A percentile compares a stretch with the other conserved stretches of the same genome.
Evolutionary conservation across 2,797 vertebrate species (phyloP).

Genomic region (Enteromius mattozi): DNA sequence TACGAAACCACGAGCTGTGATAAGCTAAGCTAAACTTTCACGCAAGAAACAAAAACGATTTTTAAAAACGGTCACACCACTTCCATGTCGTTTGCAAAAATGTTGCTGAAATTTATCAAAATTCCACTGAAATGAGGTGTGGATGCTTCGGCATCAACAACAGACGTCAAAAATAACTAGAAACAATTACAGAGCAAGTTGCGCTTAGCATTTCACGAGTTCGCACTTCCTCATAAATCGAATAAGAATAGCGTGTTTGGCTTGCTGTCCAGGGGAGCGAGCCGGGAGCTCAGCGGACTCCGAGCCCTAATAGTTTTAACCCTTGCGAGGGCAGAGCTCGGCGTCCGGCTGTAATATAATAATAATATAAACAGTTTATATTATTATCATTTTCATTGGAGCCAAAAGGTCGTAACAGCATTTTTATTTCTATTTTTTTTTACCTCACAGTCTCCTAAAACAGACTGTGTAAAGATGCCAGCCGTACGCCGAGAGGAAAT

Average conservation of each 20-base stretch:
- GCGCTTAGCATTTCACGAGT: not conserved
- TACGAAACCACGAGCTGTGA: not conserved
- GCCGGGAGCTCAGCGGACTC: no score
- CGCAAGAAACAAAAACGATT: not conserved
- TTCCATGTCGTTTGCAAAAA: not conserved
- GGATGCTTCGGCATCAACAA: not conserved
- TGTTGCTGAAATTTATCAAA: not conserved
- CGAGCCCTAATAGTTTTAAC: no score
- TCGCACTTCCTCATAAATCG: no score
- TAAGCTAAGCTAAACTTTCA: not conserved
- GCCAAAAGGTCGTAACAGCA: not conserved
- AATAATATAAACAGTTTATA: not conserved
- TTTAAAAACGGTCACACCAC: not conserved
- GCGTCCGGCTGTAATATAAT: no score
- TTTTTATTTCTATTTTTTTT: not conserved
- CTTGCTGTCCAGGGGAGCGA: no score
- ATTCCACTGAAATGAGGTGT: not conserved
- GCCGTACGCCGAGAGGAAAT: slow-evolving; percentile 1
- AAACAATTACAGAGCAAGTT: not conserved
- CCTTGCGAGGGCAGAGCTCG: no score
- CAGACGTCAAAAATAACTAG: not conserved
- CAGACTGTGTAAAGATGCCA: not conserved
- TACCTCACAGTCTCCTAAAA: not conserved
- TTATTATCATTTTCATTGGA: not conserved
- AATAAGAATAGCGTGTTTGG: no score